Conservation (phyloP, 1,140 invertebrate species). For the Idris sp. region DNA sequence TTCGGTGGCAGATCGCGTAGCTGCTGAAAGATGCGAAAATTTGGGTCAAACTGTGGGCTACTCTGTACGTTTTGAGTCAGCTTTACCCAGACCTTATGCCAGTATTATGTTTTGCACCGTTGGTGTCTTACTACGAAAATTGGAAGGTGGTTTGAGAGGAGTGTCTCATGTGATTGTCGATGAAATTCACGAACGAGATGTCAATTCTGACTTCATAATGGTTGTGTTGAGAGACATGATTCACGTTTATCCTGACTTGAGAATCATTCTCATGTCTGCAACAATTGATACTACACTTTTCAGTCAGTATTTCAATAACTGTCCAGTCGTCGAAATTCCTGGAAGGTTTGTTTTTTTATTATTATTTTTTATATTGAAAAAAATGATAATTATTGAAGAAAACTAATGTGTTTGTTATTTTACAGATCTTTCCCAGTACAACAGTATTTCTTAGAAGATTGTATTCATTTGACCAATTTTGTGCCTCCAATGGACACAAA, state of each 20-base stretch:
- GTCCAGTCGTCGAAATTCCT: slow-evolving; percentile 88
- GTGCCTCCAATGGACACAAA: slow-evolving; percentile 84
- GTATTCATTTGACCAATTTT: slow-evolving; percentile 89
- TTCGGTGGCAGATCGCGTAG: slow-evolving; percentile 94
- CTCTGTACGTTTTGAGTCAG: slow-evolving; percentile 95
- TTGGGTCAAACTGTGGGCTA: slow-evolving; percentile 91
- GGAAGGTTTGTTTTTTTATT: slow-evolving; percentile 74
- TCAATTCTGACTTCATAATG: slow-evolving; percentile 97
- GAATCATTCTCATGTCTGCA: slow-evolving; percentile 98
- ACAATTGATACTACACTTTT: slow-evolving; percentile 96
- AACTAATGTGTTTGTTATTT: no score
- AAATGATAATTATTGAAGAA: no score
- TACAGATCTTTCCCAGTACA: slow-evolving; percentile 86
- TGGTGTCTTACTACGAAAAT: slow-evolving; percentile 93
- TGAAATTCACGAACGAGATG: slow-evolving; percentile 98
- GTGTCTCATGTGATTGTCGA: slow-evolving; percentile 96
- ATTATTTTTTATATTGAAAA: no score
- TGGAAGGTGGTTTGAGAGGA: slow-evolving; percentile 91
- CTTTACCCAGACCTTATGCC: slow-evolving; percentile 93
- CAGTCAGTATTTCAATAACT: slow-evolving; percentile 92
- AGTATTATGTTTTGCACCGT: slow-evolving; percentile 97
- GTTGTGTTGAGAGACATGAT: slow-evolving; percentile 96
- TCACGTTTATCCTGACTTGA: slow-evolving; percentile 90
- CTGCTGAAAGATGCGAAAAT: slow-evolving; percentile 90
- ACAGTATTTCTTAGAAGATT: slow-evolving; percentile 95